phyloP scores from a whole-genome alignment of 2,113 vertebrate genomes.

The Albula glossodonta region DNA sequence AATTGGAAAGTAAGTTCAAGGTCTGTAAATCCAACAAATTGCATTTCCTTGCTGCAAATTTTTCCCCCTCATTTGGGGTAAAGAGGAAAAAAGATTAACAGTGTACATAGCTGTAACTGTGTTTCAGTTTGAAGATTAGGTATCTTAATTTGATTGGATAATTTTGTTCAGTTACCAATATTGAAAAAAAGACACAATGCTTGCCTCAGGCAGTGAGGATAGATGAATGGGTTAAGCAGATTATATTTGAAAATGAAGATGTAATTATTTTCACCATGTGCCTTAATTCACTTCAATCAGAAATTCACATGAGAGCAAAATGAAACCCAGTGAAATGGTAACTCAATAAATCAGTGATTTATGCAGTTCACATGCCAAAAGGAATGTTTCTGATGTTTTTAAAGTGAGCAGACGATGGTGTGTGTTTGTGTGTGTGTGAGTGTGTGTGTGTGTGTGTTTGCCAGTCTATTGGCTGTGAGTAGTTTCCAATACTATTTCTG shows the following conservation, averaged over 20 bases:
- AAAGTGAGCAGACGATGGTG: background rate
- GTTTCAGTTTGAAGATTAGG: background rate
- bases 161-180: background rate
- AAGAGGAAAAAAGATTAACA: background rate
- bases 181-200: background rate
- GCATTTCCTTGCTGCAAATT: background rate
- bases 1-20: conserved; percentile 29
- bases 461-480: background rate
- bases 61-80: background rate
- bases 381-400: background rate
- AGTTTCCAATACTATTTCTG: too few species aligned
- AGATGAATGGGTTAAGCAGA: too few species aligned
- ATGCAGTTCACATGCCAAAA: background rate
- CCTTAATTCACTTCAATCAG: conserved; percentile 18
- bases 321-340: conserved; percentile 25
- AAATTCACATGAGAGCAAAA: conserved; percentile 15
- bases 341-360: background rate
- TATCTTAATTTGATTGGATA: background rate
- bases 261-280: conserved; percentile 12
- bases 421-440: background rate
- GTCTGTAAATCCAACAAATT: conserved; percentile 24
- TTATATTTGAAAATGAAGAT: background rate
- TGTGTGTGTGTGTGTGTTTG: conserved; percentile 4
- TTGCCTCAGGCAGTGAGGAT: background rate
- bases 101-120: background rate